Evolutionary conservation across 2,113 vertebrate species (phyloP), one percentile per base, ranked within the genome.

Genomic region (Psophia crepitans): DNA sequence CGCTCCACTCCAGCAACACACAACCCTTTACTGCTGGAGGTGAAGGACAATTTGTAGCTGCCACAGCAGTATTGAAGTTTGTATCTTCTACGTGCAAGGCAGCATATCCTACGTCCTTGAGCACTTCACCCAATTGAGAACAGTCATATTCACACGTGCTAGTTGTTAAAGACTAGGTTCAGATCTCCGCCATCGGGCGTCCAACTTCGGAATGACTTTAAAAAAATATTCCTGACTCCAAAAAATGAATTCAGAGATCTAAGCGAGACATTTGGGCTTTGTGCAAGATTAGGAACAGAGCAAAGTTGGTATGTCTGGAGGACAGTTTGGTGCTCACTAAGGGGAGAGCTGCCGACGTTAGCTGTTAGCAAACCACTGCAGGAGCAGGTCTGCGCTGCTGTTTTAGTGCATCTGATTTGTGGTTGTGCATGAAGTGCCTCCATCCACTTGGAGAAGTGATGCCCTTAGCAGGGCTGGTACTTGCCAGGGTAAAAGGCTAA

Each of bases 1-100:
- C 1, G 2, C 44, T 37, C 28, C 0, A 1, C 44, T 88, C 68
- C 58, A 51, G 44, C 0, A 0, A 26, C 69, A 86, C 39, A 32
- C 51, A 81, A 11, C 17, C n/a, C 70, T 70, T 21, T 58, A 14
- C 43, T 86, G 60, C 71, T 58, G 32, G 37, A 81, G 33, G 64
- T 89, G 16, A 8, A 22, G 39, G 30, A 71, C 24, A 23, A 9
- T 87, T 79, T 1, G 1, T 79, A 49, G 84, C 65, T 68, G 35
- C 70, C 30, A 12, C 6, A 26, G 61, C 20, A 60, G 24, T 21
- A 37, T 46, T 71, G 24, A 60, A 44, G 61, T 75, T 60, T 73
- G 27, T 60, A 10, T 78, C 27, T 33, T 14, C 39, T 56, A 23
- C 5, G 2, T 28, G 48, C n/a, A n/a, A 58, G n/a, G 49, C 44